Conservation (phyloP, 2,888 invertebrate genomes). For the Orthosia cruda region DNA sequence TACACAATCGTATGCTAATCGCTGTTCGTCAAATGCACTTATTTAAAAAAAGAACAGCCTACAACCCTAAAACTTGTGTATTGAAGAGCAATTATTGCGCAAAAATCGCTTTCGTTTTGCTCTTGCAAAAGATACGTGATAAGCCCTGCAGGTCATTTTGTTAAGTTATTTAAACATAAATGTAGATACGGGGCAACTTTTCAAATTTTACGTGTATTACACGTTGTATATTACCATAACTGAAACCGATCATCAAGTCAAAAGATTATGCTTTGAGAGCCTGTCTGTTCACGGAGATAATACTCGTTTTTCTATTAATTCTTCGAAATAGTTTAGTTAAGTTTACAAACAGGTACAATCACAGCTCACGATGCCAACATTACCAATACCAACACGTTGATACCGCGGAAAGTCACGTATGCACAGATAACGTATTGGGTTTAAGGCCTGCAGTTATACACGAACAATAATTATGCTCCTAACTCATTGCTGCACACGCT, state of each 20-base stretch:
- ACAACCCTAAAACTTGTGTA: too few relatives aligned
- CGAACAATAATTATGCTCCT: constrained; percentile 16
- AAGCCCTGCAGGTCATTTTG: too few relatives aligned
- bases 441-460: constrained; percentile 43
- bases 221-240: too few relatives aligned
- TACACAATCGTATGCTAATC: too few relatives aligned
- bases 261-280: background rate
- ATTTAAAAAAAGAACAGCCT: too few relatives aligned
- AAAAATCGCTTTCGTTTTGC: too few relatives aligned
- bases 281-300: background rate
- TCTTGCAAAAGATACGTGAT: too few relatives aligned
- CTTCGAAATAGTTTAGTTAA: constrained; percentile 34
- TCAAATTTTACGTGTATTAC: too few relatives aligned
- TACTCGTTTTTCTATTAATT: constrained; percentile 5
- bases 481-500: constrained; percentile 26
- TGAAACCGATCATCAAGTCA: background rate
- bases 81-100: too few relatives aligned
- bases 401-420: constrained; percentile 59
- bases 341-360: constrained; percentile 38
- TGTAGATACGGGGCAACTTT: too few relatives aligned
- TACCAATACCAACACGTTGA: constrained; percentile 28
- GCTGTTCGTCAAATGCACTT: too few relatives aligned
- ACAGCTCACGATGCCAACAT: constrained; percentile 29
- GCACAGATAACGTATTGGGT: constrained; percentile 58
- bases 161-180: too few relatives aligned